These are phyloP conservation scores for Oncorhynchus gorbuscha DNA, from an alignment of 2,113 vertebrate genomes.

Conservation along the genomic window DNA sequence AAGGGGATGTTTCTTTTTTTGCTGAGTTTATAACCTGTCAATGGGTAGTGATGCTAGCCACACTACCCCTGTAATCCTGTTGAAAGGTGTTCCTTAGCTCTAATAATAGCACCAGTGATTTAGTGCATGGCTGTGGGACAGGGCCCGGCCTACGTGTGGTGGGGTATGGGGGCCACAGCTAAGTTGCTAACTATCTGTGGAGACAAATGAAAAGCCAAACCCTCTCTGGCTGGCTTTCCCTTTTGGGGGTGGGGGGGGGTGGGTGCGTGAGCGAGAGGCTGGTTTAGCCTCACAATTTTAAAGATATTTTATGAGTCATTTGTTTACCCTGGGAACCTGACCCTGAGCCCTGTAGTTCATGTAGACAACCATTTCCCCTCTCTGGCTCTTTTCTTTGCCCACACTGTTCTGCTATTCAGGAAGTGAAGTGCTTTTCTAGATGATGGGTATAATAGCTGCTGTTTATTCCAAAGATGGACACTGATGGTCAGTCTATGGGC, in stretches of 20 bases:
- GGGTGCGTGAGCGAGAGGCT: background rate
- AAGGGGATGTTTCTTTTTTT: too few relatives aligned
- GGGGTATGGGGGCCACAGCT: slow-evolving; percentile 18
- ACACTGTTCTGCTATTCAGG: too few relatives aligned
- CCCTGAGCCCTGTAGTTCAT: background rate
- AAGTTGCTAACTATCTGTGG: slow-evolving; percentile 38
- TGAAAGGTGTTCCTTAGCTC: slow-evolving; percentile 28
- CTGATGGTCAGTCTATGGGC: too few relatives aligned
- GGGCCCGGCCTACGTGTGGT: slow-evolving; percentile 5
- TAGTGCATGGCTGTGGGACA: slow-evolving; percentile 35
- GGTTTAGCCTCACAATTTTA: background rate
- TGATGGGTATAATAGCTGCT: background rate
- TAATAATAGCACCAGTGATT: slow-evolving; percentile 45
- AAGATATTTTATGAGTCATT: background rate
- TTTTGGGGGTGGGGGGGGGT: background rate
- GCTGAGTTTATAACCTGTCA: background rate
- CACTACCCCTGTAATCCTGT: slow-evolving; percentile 25
- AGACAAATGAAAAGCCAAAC: slow-evolving; percentile 38
- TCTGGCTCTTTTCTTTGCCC: too few relatives aligned
- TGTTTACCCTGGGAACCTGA: background rate
- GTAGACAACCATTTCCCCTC: background rate
- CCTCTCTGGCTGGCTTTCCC: slow-evolving; percentile 10
- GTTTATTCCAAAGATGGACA: background rate
- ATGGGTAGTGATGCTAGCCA: slow-evolving; percentile 26
- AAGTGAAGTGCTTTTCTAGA: background rate